Conservation (phyloP, 2,113 vertebrate species). For the Morone saxatilis region DNA sequence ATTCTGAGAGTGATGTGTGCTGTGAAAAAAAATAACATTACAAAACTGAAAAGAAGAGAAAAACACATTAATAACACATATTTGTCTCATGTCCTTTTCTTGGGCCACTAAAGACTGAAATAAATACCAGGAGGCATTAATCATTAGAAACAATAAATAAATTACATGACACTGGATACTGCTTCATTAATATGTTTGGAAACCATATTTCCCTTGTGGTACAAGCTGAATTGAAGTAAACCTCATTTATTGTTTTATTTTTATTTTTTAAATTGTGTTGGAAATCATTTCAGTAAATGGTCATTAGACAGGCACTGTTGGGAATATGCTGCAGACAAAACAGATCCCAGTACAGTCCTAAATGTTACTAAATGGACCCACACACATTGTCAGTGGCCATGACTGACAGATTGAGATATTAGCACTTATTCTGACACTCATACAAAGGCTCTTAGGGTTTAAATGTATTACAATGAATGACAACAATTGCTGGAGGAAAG, state of each 20-base stretch:
- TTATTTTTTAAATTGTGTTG: not conserved
- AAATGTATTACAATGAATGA: not conserved
- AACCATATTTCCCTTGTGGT: slow-evolving; percentile 11
- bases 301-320: not conserved
- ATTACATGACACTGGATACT: not conserved
- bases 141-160: not conserved
- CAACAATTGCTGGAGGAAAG: not conserved
- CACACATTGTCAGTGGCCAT: not conserved
- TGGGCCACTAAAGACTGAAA: not conserved
- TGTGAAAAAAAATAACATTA: not conserved
- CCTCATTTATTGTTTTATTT: not conserved
- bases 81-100: not conserved
- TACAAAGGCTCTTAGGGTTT: not conserved
- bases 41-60: not conserved
- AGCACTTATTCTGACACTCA: not conserved
- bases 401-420: not conserved
- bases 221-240: too few relatives aligned
- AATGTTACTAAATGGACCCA: not conserved
- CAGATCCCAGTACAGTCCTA: not conserved
- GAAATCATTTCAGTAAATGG: slow-evolving; percentile 37
- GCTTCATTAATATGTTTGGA: slow-evolving; percentile 16
- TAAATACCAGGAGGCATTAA: not conserved
- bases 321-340: not conserved
- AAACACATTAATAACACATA: not conserved
- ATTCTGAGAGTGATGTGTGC: not conserved